Base-by-base conservation (phyloP, 2,797 vertebrate species). In the Australoheros facetus region DNA sequence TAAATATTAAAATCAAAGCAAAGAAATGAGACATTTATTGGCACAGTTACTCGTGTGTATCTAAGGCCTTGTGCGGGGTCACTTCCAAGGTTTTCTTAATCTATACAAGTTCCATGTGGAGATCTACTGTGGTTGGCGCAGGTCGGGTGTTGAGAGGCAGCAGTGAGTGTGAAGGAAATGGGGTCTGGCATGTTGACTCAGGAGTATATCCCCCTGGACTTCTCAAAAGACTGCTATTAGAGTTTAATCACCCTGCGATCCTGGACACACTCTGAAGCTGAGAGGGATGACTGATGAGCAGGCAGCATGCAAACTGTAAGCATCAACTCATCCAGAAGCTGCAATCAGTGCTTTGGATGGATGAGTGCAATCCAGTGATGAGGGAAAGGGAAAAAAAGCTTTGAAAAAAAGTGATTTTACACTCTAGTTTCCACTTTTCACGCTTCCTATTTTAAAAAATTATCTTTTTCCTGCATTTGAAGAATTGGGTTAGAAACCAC, bases 111-210 rank as follows among this genome's bases (percentile, higher is more conserved):
- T 90, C 80, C 89, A 82, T 85, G 87, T 92, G 91, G 87, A 87
- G 88, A 83, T 84, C 80, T 72, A 77, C 85, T 79, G 79, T 71
- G 84, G 80, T 88, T 86, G 74, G 48, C 79, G 89, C 83, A 79
- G n/a, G 74, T 58, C 14, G 79, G 87, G 92, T 93, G 93, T 93
- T 92, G 93, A 93, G 92, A 93, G 89, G 88, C 88, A 85, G 86
- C 88, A 90, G 84, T 75, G 89, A 91, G 91, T 88, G 86, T 89
- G 91, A 83, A 95, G 95, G 95, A 95, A 95, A 96, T 95, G 92
- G 94, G 91, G 83, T 95, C 93, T 95, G 95, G 91, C 95, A 93
- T 95, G 93, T 96, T 95, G 94, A 95, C 93, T 94, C 93, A 92
- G 85, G 88, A 92, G 85, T 87, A 93, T 93, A 93, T 96, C 95